Evolutionary conservation across 2,888 invertebrate genomes (phyloP), one percentile per base, ranked within the genome.

Genomic region (Flexamia atlantica): DNA sequence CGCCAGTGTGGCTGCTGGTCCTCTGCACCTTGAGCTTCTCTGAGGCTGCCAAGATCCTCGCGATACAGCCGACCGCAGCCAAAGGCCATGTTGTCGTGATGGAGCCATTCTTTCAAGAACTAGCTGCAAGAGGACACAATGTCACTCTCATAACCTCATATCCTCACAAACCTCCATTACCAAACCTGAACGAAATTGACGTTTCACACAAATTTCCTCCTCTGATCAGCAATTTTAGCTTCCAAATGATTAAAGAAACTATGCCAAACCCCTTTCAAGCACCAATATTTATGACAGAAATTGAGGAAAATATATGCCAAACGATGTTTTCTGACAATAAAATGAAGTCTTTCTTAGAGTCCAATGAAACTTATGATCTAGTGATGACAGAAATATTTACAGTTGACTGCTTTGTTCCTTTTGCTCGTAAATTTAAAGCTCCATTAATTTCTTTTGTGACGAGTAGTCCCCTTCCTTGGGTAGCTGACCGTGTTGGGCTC

Each of bases 101-200:
- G 0, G 88, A 89, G 9, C 85, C 90, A 0, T 81, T 90, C 81
- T 88, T 90, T 84, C 88, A 89, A 40, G 89, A 88, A 0, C 86
- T 91, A 28, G 88, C 88, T 0, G 86, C 86, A 12, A 87, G 88
- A 1, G 91, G 91, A 0, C 91, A 91, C 85, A 87, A 90, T 17
- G 89, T 91, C 0, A 90, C 89, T 0, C 84, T 90, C 12, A 87
- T 90, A 2, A 89, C 90, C 79, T 87, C 89, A 32, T 90, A 90
- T 81, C 90, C 90, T 0, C 85, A 89, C 72, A 86, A 84, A 40
- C 85, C 28, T 84, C 86, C 84, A 25, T 83, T 86, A 1, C 89
- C 89, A 82, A 91, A 90, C 86, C 89, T 91, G 60, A 89, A 87
- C 1, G 91, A 91, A 74, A 87, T 91, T 1, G 82, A 84, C 32